phyloP scores from a whole-genome alignment of 2,113 vertebrate genomes.

The Indri indri region DNA sequence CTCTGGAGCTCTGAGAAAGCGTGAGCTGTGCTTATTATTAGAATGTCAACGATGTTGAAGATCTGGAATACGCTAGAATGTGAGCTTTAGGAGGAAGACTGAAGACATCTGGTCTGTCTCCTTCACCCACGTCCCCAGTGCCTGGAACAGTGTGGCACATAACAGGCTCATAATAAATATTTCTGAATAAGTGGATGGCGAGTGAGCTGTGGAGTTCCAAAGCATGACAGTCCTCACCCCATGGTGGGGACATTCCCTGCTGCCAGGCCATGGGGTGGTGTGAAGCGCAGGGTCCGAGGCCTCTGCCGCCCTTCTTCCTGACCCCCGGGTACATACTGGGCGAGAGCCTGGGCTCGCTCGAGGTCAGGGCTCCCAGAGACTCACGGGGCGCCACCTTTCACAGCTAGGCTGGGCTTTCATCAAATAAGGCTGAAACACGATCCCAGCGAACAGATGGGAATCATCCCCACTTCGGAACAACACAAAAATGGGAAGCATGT shows the following conservation, averaged over 20 bases:
- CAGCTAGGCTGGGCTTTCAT: neutral
- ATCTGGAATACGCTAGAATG: neutral
- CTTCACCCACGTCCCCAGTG: neutral
- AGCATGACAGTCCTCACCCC: neutral
- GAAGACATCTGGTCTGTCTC: neutral
- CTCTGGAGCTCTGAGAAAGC: neutral
- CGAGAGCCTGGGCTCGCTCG: neutral
- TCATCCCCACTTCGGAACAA: neutral
- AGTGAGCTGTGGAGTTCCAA: neutral
- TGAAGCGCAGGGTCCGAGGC: neutral
- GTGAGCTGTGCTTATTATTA: neutral
- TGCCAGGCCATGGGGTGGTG: neutral
- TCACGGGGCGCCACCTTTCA: neutral
- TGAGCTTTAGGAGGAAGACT: neutral
- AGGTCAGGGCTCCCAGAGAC: neutral
- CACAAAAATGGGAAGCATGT: neutral
- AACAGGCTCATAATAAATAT: neutral
- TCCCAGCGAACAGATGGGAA: neutral
- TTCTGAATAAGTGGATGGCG: neutral
- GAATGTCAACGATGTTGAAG: neutral
- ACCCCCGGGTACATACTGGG: fast-evolving
- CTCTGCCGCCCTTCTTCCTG: neutral
- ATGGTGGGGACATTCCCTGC: neutral
- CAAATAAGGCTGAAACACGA: neutral
- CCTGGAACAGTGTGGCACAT: neutral